Percentiles rank a stretch among this genome's conserved stretches.
These are phyloP conservation scores for Salminus brasiliensis DNA, from an alignment of 2,113 vertebrate species.

Conservation along the genomic window DNA sequence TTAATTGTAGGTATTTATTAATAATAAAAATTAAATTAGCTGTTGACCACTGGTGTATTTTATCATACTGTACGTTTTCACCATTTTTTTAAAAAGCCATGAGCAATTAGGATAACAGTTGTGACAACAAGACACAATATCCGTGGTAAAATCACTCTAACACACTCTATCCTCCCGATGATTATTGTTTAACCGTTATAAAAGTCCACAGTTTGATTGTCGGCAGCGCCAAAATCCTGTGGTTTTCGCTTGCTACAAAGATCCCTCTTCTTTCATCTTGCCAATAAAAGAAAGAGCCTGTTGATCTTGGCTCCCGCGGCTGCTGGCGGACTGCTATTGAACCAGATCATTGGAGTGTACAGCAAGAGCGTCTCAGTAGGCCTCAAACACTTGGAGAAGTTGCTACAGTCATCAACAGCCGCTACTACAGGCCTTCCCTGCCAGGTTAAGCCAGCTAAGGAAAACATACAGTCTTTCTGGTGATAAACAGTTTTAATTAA, in stretches of 20 bases:
- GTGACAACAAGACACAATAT: too few relatives aligned
- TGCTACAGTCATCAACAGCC: not conserved
- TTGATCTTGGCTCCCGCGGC: not conserved
- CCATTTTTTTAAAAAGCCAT: too few relatives aligned
- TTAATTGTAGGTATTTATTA: too few relatives aligned
- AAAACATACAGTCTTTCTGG: conserved; percentile 35
- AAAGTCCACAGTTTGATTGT: not conserved
- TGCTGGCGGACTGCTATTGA: conserved; percentile 21
- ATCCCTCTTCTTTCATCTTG: not conserved
- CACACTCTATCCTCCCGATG: too few relatives aligned
- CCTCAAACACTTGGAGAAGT: conserved; percentile 19
- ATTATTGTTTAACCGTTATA: too few relatives aligned
- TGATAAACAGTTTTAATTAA: conserved; percentile 54
- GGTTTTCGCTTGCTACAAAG: not conserved
- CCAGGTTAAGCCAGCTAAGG: conserved; percentile 12
- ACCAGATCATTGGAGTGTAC: conserved; percentile 14
- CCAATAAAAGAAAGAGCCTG: not conserved
- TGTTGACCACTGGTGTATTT: too few relatives aligned
- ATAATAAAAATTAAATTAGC: too few relatives aligned
- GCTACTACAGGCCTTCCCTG: not conserved
- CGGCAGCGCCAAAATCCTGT: not conserved
- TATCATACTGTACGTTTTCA: too few relatives aligned
- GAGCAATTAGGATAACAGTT: too few relatives aligned
- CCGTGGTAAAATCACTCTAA: too few relatives aligned
- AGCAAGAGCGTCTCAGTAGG: conserved; percentile 22